Conservation (phyloP, 2,888 invertebrate genomes). For the Deroplatys truncata region DNA sequence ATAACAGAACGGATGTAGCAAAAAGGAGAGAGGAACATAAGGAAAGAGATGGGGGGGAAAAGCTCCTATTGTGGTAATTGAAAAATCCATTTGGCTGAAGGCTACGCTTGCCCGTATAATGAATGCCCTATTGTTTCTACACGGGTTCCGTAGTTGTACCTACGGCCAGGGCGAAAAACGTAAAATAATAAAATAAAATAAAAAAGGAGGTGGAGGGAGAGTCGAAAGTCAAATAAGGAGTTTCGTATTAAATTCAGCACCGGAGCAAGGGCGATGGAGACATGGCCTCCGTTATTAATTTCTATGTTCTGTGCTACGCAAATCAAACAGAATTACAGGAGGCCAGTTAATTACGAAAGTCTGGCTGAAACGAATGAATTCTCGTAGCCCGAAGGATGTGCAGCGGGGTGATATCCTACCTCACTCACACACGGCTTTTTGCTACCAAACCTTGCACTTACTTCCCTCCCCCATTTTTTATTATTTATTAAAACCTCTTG, state of each 20-base stretch:
- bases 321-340: constrained; percentile 33
- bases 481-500: constrained; percentile 18
- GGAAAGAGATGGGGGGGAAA: background rate
- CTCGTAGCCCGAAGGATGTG: constrained; percentile 3
- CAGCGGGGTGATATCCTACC: background rate
- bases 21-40: background rate
- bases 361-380: background rate
- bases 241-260: constrained; percentile 29
- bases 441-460: background rate
- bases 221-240: constrained; percentile 32
- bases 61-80: constrained; percentile 19
- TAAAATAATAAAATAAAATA: constrained; percentile 18
- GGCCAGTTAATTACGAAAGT: constrained; percentile 31
- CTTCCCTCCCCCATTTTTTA: constrained; percentile 8
- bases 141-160: background rate
- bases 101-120: constrained; percentile 14
- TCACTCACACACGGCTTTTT: background rate
- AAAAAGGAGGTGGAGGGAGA: constrained; percentile 20
- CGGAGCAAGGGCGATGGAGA: background rate
- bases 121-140: constrained; percentile 12
- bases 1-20: background rate
- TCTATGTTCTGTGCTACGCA: constrained; percentile 29
- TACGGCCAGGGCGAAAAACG: background rate
- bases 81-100: constrained; percentile 23
- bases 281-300: constrained; percentile 31